Conservation (phyloP, 2,797 vertebrate genomes). For the Poecilia velifera region DNA sequence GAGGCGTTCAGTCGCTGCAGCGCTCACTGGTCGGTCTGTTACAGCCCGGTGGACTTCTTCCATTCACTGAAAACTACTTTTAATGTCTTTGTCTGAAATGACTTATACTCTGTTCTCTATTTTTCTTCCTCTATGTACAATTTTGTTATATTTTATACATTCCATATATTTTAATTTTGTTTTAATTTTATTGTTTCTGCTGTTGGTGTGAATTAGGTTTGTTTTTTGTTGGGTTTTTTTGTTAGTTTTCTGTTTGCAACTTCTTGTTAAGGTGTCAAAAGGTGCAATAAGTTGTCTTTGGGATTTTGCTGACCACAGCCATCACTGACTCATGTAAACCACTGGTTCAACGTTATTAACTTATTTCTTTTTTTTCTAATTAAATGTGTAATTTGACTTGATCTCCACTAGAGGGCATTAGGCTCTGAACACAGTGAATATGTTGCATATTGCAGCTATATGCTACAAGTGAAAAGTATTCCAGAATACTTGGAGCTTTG, state of each 20-base stretch:
- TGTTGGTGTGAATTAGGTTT: constrained; percentile 41
- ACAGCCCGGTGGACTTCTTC: neutral
- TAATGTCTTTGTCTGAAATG: constrained; percentile 13
- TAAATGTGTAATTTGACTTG: constrained; percentile 64
- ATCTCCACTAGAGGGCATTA: constrained; percentile 59
- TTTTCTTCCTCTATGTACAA: constrained; percentile 53
- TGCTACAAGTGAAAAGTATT: constrained; percentile 58
- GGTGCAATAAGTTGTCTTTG: constrained; percentile 81
- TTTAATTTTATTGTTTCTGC: constrained; percentile 49
- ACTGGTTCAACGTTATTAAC: constrained; percentile 73
- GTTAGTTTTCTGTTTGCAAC: constrained; percentile 56
- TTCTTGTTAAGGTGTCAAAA: constrained; percentile 71
- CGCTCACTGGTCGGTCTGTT: constrained; percentile 1
- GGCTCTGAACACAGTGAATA: constrained; percentile 75
- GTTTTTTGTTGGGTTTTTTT: constrained; percentile 31
- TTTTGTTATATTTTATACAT: constrained; percentile 60
- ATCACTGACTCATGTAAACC: constrained; percentile 75
- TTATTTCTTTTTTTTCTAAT: constrained; percentile 53
- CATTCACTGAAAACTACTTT: constrained; percentile 14
- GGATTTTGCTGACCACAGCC: constrained; percentile 69
- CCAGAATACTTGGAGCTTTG: constrained; percentile 52
- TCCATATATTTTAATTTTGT: constrained; percentile 49
- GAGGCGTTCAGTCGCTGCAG: constrained; percentile 31
- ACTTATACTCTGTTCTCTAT: constrained; percentile 45
- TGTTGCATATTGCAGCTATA: constrained; percentile 86